Evolutionary conservation across 2,888 invertebrate species (phyloP), one percentile per base, ranked within the genome.

Genomic region (Endotricha flammealis): DNA sequence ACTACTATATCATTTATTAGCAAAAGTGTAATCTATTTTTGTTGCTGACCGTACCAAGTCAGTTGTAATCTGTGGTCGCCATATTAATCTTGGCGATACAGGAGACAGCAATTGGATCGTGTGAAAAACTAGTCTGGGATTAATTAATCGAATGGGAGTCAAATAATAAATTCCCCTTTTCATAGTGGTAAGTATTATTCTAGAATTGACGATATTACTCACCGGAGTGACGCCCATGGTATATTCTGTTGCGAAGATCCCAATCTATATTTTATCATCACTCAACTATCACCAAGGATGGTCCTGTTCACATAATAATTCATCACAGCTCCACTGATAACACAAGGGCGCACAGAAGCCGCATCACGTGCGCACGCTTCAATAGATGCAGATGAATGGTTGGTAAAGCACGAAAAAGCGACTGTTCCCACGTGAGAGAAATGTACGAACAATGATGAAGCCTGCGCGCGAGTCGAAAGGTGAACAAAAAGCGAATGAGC

Each of bases 391-490:
- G 60, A 59, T 65, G 68, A 71, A 77, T 69, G 66, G 58, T 48
- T 57, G 58, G 72, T 80, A 77, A 73, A 67, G 66, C 81, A 82
- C 82, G 68, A 71, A 71, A 58, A 70, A 69, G 68, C 52, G 20
- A 57, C 49, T 56, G 69, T 83, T 86, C 85, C 75, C 85, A 86
- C 85, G 83, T 66, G 68, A 75, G 82, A 77, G 85, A 86, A 83
- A 85, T 79, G 83, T 75, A 62, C 64, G 63, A 70, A 77, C 76
- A 80, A 81, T 76, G 57, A 69, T 67, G 68, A 71, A 75, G 66
- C 74, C 67, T 81, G 82, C 85, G 83, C 80, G 79, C 67, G 81
- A 72, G 78, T 82, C 78, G 85, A 85, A 83, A 86, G 85, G 85
- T 76, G 73, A 73, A 80, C 83, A 86, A 86, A 86, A 85, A 85